Evolutionary conservation across 2,113 vertebrate species (phyloP).

Genomic region (Bufo gargarizans): DNA sequence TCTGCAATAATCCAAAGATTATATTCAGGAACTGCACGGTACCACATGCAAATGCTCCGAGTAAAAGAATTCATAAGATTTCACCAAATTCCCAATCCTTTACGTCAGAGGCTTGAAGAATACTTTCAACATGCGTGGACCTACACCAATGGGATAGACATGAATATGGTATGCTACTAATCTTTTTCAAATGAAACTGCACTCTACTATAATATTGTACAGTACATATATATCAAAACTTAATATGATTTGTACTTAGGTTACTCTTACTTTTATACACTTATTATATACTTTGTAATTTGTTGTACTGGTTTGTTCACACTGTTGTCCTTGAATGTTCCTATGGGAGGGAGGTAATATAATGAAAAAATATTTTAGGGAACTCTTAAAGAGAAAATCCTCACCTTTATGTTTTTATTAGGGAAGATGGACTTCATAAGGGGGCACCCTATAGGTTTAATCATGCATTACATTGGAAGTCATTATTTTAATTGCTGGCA

Average conservation of each 20-base stretch:
- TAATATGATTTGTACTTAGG: background rate
- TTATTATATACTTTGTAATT: background rate
- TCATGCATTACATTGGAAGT: too few relatives aligned
- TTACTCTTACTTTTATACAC: background rate
- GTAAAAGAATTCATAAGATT: conserved; percentile 99
- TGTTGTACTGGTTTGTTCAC: background rate
- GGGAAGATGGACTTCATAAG: too few relatives aligned
- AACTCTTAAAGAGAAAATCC: too few relatives aligned
- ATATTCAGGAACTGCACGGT: conserved; percentile 95
- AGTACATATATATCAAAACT: too few relatives aligned
- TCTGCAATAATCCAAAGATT: conserved; percentile 99
- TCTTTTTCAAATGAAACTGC: background rate
- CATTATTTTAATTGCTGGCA: too few relatives aligned
- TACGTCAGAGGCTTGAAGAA: conserved; percentile 94
- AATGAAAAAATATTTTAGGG: too few relatives aligned
- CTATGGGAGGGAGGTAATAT: too few relatives aligned
- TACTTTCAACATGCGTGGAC: conserved; percentile 99
- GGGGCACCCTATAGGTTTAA: too few relatives aligned
- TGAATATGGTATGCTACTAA: conserved; percentile 92
- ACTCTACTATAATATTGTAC: background rate
- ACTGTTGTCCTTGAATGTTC: too few relatives aligned
- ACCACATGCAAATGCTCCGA: conserved; percentile 97
- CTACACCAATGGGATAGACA: conserved; percentile 98
- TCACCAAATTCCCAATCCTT: conserved; percentile 96
- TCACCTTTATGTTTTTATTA: too few relatives aligned